Conservation (phyloP, 2,888 invertebrate species). For the Epistrophe eligans region DNA sequence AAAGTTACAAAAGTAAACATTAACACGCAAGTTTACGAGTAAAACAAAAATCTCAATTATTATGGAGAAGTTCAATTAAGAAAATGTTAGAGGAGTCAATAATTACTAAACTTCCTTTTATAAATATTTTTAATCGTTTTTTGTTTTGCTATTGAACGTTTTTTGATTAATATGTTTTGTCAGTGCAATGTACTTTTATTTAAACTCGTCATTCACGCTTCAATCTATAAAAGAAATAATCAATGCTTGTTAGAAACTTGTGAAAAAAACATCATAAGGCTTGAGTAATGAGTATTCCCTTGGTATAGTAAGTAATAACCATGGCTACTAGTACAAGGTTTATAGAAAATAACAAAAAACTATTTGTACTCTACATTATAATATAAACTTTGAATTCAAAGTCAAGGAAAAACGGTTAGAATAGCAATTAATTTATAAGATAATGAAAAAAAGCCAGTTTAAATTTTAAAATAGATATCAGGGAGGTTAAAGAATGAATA, state of each 20-base stretch:
- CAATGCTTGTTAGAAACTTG: background rate
- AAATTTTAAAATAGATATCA: too few relatives aligned
- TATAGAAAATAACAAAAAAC: too few relatives aligned
- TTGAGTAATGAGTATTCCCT: too few relatives aligned
- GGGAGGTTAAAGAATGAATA: too few relatives aligned
- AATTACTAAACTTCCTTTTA: conserved; percentile 3
- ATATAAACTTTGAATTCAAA: too few relatives aligned
- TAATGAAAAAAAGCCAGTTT: too few relatives aligned
- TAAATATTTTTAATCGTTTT: background rate
- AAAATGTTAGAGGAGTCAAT: background rate
- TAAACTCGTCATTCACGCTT: background rate
- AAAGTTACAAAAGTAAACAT: background rate
- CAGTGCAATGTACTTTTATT: background rate
- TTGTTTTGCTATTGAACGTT: background rate
- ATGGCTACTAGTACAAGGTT: too few relatives aligned
- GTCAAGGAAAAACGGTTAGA: too few relatives aligned
- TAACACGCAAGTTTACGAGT: background rate
- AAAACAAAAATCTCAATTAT: background rate
- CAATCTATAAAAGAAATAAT: background rate
- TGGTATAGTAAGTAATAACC: too few relatives aligned
- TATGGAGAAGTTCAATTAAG: background rate
- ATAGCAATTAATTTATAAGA: too few relatives aligned
- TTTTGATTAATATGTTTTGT: background rate
- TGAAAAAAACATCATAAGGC: too few relatives aligned
- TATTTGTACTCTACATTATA: too few relatives aligned